These are phyloP conservation scores for Lethocerus indicus DNA, from an alignment of 1,140 invertebrate species.

Conservation along the genomic window DNA sequence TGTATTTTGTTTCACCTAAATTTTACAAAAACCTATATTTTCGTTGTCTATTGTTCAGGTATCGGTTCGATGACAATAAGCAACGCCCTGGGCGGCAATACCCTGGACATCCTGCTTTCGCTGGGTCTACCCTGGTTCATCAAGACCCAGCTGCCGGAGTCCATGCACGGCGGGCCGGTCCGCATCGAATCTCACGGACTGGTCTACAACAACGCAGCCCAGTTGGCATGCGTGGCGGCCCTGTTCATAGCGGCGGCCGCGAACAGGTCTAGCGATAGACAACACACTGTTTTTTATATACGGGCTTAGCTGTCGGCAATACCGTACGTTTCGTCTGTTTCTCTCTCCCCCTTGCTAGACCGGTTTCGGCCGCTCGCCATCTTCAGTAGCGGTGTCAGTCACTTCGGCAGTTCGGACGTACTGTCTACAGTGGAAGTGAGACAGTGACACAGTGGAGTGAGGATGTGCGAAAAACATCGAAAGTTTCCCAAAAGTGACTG, in stretches of 20 bases:
- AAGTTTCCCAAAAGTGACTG: no score
- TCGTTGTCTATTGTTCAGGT: slow-evolving; percentile 33
- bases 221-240: slow-evolving; percentile 17
- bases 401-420: no score
- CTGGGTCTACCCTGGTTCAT: slow-evolving; percentile 71
- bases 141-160: slow-evolving; percentile 38
- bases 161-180: slow-evolving; percentile 17
- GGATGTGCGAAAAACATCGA: no score
- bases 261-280: slow-evolving; percentile 14
- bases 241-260: slow-evolving; percentile 16
- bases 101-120: slow-evolving; percentile 71
- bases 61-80: slow-evolving; percentile 70
- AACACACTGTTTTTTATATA: neutral
- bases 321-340: neutral
- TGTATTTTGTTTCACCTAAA: neutral
- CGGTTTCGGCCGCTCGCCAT: no score
- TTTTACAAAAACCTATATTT: no score
- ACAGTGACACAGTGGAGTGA: no score
- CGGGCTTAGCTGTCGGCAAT: neutral
- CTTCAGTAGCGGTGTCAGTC: no score
- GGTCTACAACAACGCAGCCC: slow-evolving; percentile 19
- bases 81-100: slow-evolving; percentile 69
- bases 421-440: no score
- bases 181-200: slow-evolving; percentile 16
- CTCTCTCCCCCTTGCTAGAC: no score